Percentiles rank a stretch among this genome's conserved stretches.
Conservation (phyloP, 2,888 invertebrate genomes). For the Dicranocentrus wangi region DNA sequence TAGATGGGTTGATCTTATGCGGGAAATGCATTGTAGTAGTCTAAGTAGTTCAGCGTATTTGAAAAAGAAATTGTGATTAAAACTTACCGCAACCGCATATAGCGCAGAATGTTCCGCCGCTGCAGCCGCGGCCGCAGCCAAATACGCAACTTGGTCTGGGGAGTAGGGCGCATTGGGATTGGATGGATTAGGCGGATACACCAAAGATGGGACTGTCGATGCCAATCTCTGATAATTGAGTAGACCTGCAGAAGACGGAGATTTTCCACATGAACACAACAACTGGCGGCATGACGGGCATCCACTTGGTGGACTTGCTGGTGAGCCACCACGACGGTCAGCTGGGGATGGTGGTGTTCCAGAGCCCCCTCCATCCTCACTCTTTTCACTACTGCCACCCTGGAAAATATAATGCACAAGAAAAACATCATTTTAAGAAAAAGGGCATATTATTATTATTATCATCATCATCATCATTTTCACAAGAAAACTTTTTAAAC, state of each 20-base stretch:
- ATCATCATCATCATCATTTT: neutral
- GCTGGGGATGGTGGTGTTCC: slow-evolving; percentile 71
- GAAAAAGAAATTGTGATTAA: slow-evolving; percentile 1
- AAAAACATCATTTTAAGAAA: neutral
- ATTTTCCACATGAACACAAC: slow-evolving; percentile 73
- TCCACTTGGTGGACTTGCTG: slow-evolving; percentile 66
- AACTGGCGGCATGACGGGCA: slow-evolving; percentile 73
- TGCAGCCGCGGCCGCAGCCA: slow-evolving; percentile 72
- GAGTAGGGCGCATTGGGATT: slow-evolving; percentile 71
- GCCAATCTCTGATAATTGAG: slow-evolving; percentile 75
- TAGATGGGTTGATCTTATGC: too few species aligned
- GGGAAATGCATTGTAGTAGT: too few species aligned
- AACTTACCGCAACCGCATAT: slow-evolving; percentile 73
- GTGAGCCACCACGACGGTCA: slow-evolving; percentile 64
- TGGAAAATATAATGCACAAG: slow-evolving; percentile 11
- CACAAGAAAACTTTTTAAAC: slow-evolving; percentile 13
- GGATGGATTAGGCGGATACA: slow-evolving; percentile 71
- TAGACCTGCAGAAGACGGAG: slow-evolving; percentile 75
- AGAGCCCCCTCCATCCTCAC: slow-evolving; percentile 71
- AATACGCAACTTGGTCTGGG: slow-evolving; percentile 72
- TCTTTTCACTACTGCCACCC: slow-evolving; percentile 71
- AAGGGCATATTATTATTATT: slow-evolving; percentile 12
- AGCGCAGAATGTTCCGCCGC: slow-evolving; percentile 72
- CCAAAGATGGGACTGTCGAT: slow-evolving; percentile 73
- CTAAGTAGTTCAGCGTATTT: too few species aligned